A percentile compares a stretch with the other conserved stretches of the same genome.
phyloP scores from a whole-genome alignment of 2,113 vertebrate species.

The Syngnathoides biaculeatus region DNA sequence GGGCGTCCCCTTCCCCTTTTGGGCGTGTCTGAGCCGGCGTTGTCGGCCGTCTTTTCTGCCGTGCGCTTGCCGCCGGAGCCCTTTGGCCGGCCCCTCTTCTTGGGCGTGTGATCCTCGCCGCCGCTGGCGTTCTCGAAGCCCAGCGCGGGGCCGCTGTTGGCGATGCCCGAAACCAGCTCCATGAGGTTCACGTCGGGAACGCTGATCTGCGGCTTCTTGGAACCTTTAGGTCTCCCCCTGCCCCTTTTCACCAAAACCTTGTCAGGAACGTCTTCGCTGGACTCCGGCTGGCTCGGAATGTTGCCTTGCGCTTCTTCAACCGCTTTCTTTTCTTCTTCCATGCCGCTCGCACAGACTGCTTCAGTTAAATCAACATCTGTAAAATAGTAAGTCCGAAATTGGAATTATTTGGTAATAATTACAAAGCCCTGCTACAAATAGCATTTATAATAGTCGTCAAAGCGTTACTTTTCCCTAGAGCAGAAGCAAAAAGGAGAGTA shows the following conservation, averaged over 20 bases:
- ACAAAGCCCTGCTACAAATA: background rate
- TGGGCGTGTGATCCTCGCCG: background rate
- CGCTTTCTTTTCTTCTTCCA: constrained; percentile 38
- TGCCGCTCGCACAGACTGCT: background rate
- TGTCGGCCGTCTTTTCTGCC: background rate
- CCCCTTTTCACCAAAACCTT: constrained; percentile 40
- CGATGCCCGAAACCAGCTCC: constrained; percentile 19
- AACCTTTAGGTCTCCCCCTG: constrained; percentile 42
- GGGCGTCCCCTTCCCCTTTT: constrained; percentile 42
- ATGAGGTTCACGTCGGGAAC: constrained; percentile 30
- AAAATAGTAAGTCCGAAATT: background rate
- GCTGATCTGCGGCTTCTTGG: constrained; percentile 49
- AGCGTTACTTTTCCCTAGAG: too few relatives aligned
- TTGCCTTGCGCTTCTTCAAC: constrained; percentile 29
- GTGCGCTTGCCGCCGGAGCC: background rate
- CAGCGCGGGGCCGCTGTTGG: constrained; percentile 25
- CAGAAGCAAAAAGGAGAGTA: too few relatives aligned
- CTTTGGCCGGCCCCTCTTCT: constrained; percentile 9
- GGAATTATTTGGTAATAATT: background rate
- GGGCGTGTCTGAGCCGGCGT: background rate
- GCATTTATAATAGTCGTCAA: background rate
- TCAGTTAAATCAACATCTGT: background rate
- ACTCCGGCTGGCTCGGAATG: constrained; percentile 20
- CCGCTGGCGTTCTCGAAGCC: background rate
- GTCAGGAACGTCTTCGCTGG: constrained; percentile 20